phyloP scores from a whole-genome alignment of 2,888 invertebrate species.

The Esperia sulphurella region DNA sequence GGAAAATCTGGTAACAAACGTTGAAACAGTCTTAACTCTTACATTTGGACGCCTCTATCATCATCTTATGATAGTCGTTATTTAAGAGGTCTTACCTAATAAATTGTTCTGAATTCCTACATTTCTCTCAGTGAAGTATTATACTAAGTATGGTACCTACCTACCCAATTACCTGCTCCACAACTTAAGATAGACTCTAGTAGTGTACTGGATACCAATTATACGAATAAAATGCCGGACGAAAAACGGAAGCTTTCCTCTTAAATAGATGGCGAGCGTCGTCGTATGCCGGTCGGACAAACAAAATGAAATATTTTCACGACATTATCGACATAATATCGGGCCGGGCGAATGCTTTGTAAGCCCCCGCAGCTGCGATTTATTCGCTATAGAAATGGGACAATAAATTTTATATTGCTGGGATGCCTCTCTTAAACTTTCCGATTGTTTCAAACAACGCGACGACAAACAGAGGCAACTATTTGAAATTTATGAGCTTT shows the following conservation, averaged over 20 bases:
- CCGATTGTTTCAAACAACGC: conserved; percentile 4
- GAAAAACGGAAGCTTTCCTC: background rate
- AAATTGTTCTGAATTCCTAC: too few relatives aligned
- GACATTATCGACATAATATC: conserved; percentile 48
- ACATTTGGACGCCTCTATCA: too few relatives aligned
- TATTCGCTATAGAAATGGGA: conserved; percentile 38
- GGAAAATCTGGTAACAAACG: too few relatives aligned
- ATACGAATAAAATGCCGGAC: background rate
- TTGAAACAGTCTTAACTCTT: too few relatives aligned
- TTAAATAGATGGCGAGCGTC: background rate
- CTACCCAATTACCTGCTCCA: too few relatives aligned
- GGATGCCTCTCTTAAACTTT: conserved; percentile 19
- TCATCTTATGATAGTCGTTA: too few relatives aligned
- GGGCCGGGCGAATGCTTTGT: conserved; percentile 31
- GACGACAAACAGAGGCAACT: background rate
- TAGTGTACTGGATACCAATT: background rate
- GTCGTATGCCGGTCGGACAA: conserved; percentile 12
- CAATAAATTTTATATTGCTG: conserved; percentile 32
- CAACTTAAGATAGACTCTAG: too few relatives aligned
- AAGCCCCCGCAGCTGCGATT: conserved; percentile 32
- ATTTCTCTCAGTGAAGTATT: too few relatives aligned
- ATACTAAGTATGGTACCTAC: too few relatives aligned
- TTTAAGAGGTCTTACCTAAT: too few relatives aligned
- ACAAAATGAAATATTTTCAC: conserved; percentile 45
- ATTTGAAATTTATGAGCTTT: background rate